Evolutionary conservation across 2,797 vertebrate species (phyloP), one percentile per base, ranked within the genome.

Genomic region (Phalanger gymnotis): DNA sequence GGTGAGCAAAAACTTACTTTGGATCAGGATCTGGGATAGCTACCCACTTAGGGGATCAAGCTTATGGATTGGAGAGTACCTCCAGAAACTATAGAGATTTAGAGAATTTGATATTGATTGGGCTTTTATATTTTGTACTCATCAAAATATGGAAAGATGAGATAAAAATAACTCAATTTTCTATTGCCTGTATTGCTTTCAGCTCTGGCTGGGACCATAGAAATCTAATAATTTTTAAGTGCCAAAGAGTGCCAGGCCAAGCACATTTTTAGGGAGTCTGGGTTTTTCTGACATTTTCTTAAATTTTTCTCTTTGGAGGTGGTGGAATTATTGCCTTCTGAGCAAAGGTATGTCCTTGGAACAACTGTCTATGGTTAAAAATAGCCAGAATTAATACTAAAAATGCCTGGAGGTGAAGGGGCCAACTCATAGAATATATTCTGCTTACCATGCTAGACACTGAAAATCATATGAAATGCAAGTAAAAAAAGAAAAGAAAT

Each of bases 321-420:
- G 92, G 87, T 95, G 89, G 93, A 96, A 97, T 93, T 94, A 66
- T 40, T 95, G 40, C 93, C 94, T 96, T 97, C 92, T 94, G 92
- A 95, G 94, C 95, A 91, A 91, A 55, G 53, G 54, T 98, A 28
- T 94, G 73, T 92, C 94, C 95, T 96, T 91, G 91, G 90, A 97
- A 92, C 28, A 92, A 97, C n/a, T 90, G 30, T 53, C 0, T 90
- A 92, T 95, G 97, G 95, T 47, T 96, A 96, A 96, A 96, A 98
- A 91, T 89, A 96, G 34, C 92, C 87, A 22, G 30, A 94, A 92
- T 2, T 40, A 51, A 66, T 87, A 51, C 47, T 95, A 96, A 92
- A 54, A 97, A 93, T 93, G 96, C 91, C 93, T 94, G 73, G 30
- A 95, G 51, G 54, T 12, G 54, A 91, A 94, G 95, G 56, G 53